phyloP scores from a whole-genome alignment of 1,140 invertebrate species.

The Pemphigus obesinymphae region DNA sequence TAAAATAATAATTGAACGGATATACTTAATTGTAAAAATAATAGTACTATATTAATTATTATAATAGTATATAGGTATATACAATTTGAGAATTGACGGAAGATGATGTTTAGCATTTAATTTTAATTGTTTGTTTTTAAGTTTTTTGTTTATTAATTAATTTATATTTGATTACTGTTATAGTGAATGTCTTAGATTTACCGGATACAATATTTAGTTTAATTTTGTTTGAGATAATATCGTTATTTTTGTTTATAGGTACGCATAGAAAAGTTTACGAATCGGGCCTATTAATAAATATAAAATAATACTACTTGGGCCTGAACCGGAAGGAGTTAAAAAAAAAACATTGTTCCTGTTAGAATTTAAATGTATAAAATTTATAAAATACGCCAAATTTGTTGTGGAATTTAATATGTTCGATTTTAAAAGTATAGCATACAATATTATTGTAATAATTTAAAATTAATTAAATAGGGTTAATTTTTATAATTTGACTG shows the following conservation, averaged over 20 bases:
- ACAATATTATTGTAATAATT: conserved; percentile 22
- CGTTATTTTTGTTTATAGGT: not conserved
- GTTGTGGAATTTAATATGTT: conserved; percentile 10
- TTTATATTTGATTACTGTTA: not conserved
- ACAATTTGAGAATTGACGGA: too few relatives aligned
- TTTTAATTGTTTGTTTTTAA: not conserved
- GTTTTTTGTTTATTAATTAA: conserved; percentile 12
- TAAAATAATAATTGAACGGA: not conserved
- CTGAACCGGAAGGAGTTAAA: not conserved
- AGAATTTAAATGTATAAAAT: conserved; percentile 33
- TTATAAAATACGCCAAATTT: conserved; percentile 4
- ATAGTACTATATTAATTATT: too few relatives aligned
- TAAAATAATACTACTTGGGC: not conserved
- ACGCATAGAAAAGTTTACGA: not conserved
- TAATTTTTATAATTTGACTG: conserved; percentile 35
- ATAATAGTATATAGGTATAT: too few relatives aligned
- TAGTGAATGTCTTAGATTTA: not conserved
- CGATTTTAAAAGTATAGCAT: not conserved
- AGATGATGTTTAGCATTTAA: not conserved
- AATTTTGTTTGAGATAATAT: not conserved
- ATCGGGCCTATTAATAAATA: not conserved
- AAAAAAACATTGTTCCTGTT: conserved; percentile 31
- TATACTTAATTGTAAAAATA: too few relatives aligned
- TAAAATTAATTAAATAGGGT: conserved; percentile 22
- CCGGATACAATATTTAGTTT: not conserved